Evolutionary conservation across 1,140 invertebrate genomes (phyloP).

Genomic region (Galleria mellonella): DNA sequence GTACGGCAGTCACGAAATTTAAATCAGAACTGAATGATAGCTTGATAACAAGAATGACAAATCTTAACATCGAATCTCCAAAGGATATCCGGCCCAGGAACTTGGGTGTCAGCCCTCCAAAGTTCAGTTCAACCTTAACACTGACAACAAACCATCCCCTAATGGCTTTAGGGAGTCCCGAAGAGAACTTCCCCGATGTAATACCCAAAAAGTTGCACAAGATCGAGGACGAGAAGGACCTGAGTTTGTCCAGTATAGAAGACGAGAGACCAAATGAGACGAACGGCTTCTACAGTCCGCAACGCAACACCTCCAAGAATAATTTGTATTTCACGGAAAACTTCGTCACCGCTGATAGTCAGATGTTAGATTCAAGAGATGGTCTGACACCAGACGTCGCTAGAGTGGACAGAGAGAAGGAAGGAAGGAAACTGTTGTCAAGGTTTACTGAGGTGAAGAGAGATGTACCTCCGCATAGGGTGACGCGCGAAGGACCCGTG

Average conservation of each 20-base stretch:
- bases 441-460: constrained; percentile 22
- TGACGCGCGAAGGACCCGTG: constrained; percentile 27
- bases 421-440: constrained; percentile 26
- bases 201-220: constrained; percentile 45
- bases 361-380: constrained; percentile 33
- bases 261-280: constrained; percentile 32
- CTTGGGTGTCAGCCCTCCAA: constrained; percentile 43
- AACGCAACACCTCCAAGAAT: constrained; percentile 56
- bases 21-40: constrained; percentile 34
- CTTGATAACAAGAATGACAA: constrained; percentile 39
- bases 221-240: constrained; percentile 46
- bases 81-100: constrained; percentile 28
- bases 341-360: constrained; percentile 42
- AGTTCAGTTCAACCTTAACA: constrained; percentile 41
- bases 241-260: constrained; percentile 55
- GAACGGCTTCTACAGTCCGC: constrained; percentile 44
- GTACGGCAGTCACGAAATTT: constrained; percentile 5
- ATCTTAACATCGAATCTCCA: constrained; percentile 29
- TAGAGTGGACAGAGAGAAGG: constrained; percentile 23
- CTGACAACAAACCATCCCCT: constrained; percentile 50
- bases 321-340: constrained; percentile 55
- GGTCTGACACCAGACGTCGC: constrained; percentile 32
- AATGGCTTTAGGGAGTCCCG: constrained; percentile 50
- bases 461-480: constrained; percentile 11
- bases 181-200: constrained; percentile 52